Conservation (phyloP, 2,797 vertebrate genomes). For the Phoxinus dragarum region DNA sequence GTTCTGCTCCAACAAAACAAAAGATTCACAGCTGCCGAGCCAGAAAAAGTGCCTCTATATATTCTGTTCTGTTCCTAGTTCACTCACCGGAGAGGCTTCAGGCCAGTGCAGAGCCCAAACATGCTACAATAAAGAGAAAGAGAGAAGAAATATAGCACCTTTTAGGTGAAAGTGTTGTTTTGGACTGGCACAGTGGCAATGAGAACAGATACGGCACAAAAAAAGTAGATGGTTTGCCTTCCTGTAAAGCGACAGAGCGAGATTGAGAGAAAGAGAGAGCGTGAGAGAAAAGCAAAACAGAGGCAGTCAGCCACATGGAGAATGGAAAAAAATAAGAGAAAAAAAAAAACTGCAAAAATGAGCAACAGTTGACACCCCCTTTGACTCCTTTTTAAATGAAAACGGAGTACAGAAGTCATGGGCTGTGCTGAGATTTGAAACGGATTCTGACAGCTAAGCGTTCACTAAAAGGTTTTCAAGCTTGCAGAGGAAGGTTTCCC, state of each 20-base stretch:
- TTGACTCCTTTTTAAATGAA: slow-evolving; percentile 44
- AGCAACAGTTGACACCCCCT: slow-evolving; percentile 43
- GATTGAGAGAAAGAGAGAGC: slow-evolving; percentile 3
- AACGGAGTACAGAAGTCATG: slow-evolving; percentile 30
- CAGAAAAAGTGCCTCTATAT: slow-evolving; percentile 15
- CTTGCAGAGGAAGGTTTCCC: slow-evolving; percentile 34
- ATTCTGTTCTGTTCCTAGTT: slow-evolving; percentile 8
- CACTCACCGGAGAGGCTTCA: not conserved
- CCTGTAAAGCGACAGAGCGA: not conserved
- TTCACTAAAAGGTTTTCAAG: slow-evolving; percentile 46
- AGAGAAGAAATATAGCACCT: not conserved
- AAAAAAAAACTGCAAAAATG: not conserved
- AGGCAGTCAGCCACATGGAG: not conserved
- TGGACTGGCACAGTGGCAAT: slow-evolving; percentile 10
- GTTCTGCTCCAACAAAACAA: slow-evolving; percentile 18
- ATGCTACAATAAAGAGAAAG: slow-evolving; percentile 15
- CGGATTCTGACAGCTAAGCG: slow-evolving; percentile 37
- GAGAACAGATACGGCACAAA: not conserved
- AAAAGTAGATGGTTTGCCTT: not conserved
- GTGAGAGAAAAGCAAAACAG: slow-evolving; percentile 18
- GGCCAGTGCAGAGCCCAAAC: not conserved
- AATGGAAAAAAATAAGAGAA: not conserved
- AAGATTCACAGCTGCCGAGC: slow-evolving; percentile 6
- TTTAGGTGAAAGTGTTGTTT: slow-evolving; percentile 16
- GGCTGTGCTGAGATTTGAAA: slow-evolving; percentile 35